Percentiles rank a stretch among this genome's conserved stretches.
These are phyloP conservation scores for Nemopilema nomurai DNA, from an alignment of 30 jellyfish, hydroid and myxozoan species.

Conservation along the genomic window DNA sequence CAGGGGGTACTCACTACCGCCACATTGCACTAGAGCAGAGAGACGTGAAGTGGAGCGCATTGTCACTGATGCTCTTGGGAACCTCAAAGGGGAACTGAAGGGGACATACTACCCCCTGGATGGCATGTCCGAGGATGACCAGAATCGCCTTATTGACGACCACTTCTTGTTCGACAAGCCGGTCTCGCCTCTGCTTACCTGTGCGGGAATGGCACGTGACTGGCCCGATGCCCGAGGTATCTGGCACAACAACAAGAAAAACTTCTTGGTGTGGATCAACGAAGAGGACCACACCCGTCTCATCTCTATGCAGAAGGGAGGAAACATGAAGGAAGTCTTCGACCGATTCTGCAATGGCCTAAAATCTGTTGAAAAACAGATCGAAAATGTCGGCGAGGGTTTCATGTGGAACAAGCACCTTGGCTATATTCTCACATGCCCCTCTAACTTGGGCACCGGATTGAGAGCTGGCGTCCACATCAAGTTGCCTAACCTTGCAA, in stretches of 20 bases:
- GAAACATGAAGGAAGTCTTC: conserved; percentile 80
- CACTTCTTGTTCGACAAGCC: conserved; percentile 82
- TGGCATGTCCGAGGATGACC: conserved; percentile 76
- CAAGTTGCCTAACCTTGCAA: conserved; percentile 71
- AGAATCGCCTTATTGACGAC: conserved; percentile 66
- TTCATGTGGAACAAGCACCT: conserved; percentile 91
- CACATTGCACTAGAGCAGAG: conserved; percentile 90
- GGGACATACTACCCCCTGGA: conserved; percentile 70
- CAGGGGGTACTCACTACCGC: conserved; percentile 74
- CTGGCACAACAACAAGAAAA: conserved; percentile 76
- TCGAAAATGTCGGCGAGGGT: conserved; percentile 61
- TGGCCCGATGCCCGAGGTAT: conserved; percentile 98
- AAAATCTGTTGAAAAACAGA: conserved; percentile 52
- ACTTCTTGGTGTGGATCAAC: conserved; percentile 83
- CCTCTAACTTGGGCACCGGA: conserved; percentile 93
- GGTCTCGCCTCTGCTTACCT: conserved; percentile 80
- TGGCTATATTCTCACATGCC: conserved; percentile 85
- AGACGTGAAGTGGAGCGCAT: conserved; percentile 60
- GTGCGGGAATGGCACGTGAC: conserved; percentile 92
- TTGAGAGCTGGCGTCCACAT: conserved; percentile 92
- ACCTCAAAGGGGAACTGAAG: conserved; percentile 53
- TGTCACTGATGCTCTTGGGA: conserved; percentile 14
- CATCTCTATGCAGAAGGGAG: conserved; percentile 88
- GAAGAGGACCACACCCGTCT: conserved; percentile 88
- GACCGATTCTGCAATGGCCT: conserved; percentile 80